Base-by-base conservation (phyloP, 2,113 vertebrate species). In the Noturus placidus region DNA sequence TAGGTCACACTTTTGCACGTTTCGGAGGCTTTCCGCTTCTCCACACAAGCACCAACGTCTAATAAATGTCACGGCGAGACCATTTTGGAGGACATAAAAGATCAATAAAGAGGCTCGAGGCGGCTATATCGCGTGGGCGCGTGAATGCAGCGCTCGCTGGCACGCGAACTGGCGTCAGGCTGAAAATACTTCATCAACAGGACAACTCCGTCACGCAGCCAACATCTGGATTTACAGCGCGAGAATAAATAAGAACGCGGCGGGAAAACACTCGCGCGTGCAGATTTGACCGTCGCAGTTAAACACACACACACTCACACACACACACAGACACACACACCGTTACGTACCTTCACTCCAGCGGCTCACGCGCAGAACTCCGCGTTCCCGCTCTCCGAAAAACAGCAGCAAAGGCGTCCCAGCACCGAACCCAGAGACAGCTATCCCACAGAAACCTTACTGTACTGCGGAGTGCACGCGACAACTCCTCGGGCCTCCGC, bases 401-500 rank as follows among this genome's bases (percentile, higher is more conserved):
- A 78, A 82, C 15, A 52, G 88, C 84, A 89, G 92, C 33, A 38
- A 78, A 70, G 57, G 87, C 91, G 86, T 93, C 91, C 87, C 78
- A 81, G 87, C 84, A n/a, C 77, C 69, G 77, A 70, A 92, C 90
- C 90, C 87, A n/a, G 80, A 5, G 3, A 67, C 2, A 46, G 27
- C 72, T 67, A n/a, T 76, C 61, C 25, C 57, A 79, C 74, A 13
- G 59, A 50, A 52, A 30, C 72, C 84, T 78, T 78, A 72, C 84
- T 46, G 85, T 79, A 74, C 54, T 74, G 27, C 56, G 0, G 70
- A 74, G 89, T 84, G 86, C 87, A 91, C 91, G 91, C 87, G 87
- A 82, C 89, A 88, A 92, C 89, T 91, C 91, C 92, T 86, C 79
- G 90, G 92, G 90, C 91, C 88, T 93, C 94, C 92, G 87, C 83